Evolutionary conservation across 2,113 vertebrate species (phyloP), one percentile per base, ranked within the genome.

Genomic region (Ciconia boyciana): DNA sequence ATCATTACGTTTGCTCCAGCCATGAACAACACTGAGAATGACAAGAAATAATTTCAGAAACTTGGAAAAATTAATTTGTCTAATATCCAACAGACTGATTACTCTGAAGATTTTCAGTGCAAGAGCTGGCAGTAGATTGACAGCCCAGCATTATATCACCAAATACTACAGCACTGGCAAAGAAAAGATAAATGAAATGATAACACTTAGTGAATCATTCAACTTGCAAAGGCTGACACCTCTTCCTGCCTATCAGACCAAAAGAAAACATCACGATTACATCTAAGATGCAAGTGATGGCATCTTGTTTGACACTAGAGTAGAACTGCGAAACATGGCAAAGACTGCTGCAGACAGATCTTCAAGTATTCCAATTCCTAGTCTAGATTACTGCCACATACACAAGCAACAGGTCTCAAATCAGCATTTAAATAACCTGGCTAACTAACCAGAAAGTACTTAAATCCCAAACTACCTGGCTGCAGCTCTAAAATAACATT

Each of bases 161-260:
- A 82, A 87, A 90, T 90, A 96, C 69, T 85, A 62, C 57, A 87
- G 39, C 71, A 46, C 11, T 21, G 22, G 32, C 34, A 93, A 93
- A 84, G 69, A 91, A 88, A 87, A 84, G 84, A 58, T n/a, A 93
- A 87, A 84, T 66, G 60, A 61, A 87, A 91, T 87, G 57, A 43
- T 85, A 75, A 72, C 24, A 24, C 36, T 79, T 68, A 79, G 61
- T 95, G 94, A 95, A 85, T 95, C 88, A 93, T 65, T 71, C 72
- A 69, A 29, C 43, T 72, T 82, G 48, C 57, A 90, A 91, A 64
- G 31, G 52, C 85, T 87, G 61, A 85, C 74, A 94, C 29, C 29
- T 71, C n/a, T 87, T 90, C 58, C 65, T 94, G 84, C 75, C 61
- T 85, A 43, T 83, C 65, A 90, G 52, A 49, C n/a, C 57, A 29